These are phyloP conservation scores for Lates calcarifer DNA, from an alignment of 2,113 vertebrate genomes.

Conservation along the genomic window DNA sequence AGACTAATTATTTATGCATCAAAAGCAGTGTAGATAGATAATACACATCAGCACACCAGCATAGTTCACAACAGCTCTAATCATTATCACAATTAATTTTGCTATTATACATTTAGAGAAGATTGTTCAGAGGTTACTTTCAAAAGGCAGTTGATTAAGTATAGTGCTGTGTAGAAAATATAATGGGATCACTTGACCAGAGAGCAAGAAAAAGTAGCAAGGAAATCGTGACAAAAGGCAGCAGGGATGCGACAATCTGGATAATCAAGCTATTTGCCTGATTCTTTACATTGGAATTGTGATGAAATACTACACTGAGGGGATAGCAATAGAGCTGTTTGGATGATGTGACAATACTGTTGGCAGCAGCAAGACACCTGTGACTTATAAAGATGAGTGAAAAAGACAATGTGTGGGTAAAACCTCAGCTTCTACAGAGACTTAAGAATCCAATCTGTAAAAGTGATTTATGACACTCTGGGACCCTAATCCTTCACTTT, in stretches of 20 bases:
- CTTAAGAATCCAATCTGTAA: constrained; percentile 36
- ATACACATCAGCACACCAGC: constrained; percentile 19
- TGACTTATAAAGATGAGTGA: constrained; percentile 58
- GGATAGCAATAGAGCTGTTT: constrained; percentile 46
- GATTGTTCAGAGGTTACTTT: constrained; percentile 43
- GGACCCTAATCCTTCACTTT: constrained; percentile 40
- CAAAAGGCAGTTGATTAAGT: constrained; percentile 49
- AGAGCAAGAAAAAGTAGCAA: constrained; percentile 33
- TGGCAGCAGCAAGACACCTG: constrained; percentile 55
- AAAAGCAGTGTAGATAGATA: constrained; percentile 15
- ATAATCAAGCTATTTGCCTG: constrained; percentile 59
- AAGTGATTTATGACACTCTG: constrained; percentile 44
- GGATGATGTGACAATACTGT: constrained; percentile 57
- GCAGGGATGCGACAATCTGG: constrained; percentile 43
- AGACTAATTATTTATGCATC: constrained; percentile 38
- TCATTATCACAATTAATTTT: constrained; percentile 49
- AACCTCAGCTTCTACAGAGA: constrained; percentile 33
- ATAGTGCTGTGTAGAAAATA: constrained; percentile 33
- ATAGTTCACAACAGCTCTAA: constrained; percentile 32
- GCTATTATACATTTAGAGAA: constrained; percentile 27
- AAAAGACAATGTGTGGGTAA: constrained; percentile 38
- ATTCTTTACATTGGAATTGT: constrained; percentile 38
- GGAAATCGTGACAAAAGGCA: constrained; percentile 51
- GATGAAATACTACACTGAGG: constrained; percentile 60
- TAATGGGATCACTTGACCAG: constrained; percentile 47